Base-by-base conservation (phyloP, 37 sponge, comb jelly and placozoan species). In the Cliona cf. orientalis region DNA sequence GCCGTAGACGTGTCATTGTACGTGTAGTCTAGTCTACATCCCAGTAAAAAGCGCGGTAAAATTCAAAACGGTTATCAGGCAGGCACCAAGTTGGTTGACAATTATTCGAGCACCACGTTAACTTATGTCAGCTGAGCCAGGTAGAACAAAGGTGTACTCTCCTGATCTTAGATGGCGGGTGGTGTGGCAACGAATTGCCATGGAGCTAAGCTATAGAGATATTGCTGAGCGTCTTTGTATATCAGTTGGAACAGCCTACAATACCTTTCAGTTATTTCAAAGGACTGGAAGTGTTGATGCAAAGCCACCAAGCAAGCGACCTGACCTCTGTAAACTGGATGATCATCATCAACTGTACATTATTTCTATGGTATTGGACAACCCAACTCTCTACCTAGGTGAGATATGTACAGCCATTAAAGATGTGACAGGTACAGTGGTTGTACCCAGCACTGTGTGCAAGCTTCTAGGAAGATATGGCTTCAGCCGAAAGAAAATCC, bases 61-160 rank as follows among this genome's bases (percentile, higher is more conserved):
- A n/a, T n/a, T n/a, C n/a, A n/a, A n/a, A n/a, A n/a, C n/a, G n/a
- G n/a, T n/a, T n/a, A n/a, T n/a, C n/a, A n/a, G n/a, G n/a, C n/a
- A n/a, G n/a, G n/a, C n/a, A n/a, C n/a, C n/a, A n/a, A n/a, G n/a
- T n/a, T n/a, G n/a, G n/a, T n/a, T n/a, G n/a, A n/a, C n/a, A n/a
- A n/a, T n/a, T n/a, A n/a, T n/a, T n/a, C n/a, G n/a, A n/a, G n/a
- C n/a, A n/a, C n/a, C n/a, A n/a, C n/a, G n/a, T n/a, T n/a, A n/a
- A n/a, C n/a, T n/a, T n/a, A n/a, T n/a, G n/a, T 61, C 63, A 61
- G 63, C 63, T 6, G 63, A 61, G 23, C 63, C 63, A 61, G 28
- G 26, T 25, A 61, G 63, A 22, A 61, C 6, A n/a, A n/a, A 12
- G 28, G 26, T 28, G 6, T 61, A 61, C 28, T 61, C 26, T n/a